These are phyloP conservation scores for Anoplophora glabripennis DNA, from an alignment of 1,140 invertebrate genomes.

Conservation along the genomic window DNA sequence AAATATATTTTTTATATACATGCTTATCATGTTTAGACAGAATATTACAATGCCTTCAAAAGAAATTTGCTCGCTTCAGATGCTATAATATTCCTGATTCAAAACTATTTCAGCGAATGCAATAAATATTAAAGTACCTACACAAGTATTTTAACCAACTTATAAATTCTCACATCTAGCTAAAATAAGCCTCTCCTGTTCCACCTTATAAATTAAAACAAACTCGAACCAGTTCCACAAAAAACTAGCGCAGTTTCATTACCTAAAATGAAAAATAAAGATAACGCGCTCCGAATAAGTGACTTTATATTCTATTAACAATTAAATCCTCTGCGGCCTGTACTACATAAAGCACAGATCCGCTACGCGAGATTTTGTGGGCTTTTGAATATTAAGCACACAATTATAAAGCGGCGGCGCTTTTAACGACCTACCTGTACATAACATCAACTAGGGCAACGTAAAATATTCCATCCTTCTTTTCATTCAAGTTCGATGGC, in stretches of 20 bases:
- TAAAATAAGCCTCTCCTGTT: too few relatives aligned
- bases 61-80: too few relatives aligned
- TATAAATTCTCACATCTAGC: too few relatives aligned
- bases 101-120: too few relatives aligned
- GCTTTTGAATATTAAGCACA: constrained; percentile 32
- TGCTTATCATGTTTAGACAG: too few relatives aligned
- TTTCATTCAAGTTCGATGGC: background rate
- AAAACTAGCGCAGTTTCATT: constrained; percentile 3
- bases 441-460: constrained; percentile 2
- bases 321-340: constrained; percentile 25
- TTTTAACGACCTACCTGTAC: constrained; percentile 12
- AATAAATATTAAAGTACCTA: too few relatives aligned
- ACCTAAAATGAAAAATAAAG: constrained; percentile 21
- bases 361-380: constrained; percentile 28
- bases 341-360: constrained; percentile 27
- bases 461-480: background rate
- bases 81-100: too few relatives aligned
- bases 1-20: too few relatives aligned
- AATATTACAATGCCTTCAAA: too few relatives aligned
- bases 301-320: constrained; percentile 32
- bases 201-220: too few relatives aligned
- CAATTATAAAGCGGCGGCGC: constrained; percentile 26
- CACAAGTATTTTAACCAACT: too few relatives aligned
- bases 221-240: background rate
- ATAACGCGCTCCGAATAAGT: constrained; percentile 22